Conservation (phyloP, 1,140 invertebrate genomes). For the Temnothorax curvispinosus region DNA sequence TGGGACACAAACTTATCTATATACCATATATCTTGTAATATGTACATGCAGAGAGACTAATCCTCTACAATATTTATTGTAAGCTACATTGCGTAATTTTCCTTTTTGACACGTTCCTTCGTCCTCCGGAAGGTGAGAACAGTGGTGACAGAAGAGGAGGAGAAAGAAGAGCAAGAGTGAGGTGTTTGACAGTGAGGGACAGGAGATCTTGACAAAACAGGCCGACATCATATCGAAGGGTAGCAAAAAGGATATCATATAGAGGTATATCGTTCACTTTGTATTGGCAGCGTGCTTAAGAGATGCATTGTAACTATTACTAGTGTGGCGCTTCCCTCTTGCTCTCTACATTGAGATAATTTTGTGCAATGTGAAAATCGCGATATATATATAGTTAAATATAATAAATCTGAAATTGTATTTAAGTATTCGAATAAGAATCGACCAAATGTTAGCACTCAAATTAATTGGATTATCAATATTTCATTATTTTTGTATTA, state of each 20-base stretch:
- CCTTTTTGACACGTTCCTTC: slow-evolving; percentile 63
- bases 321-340: slow-evolving; percentile 73
- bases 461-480: not conserved
- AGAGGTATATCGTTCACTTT: slow-evolving; percentile 68
- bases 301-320: slow-evolving; percentile 76
- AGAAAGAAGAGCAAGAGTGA: slow-evolving; percentile 72
- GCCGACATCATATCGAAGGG: slow-evolving; percentile 67
- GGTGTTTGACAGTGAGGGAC: slow-evolving; percentile 65
- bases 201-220: slow-evolving; percentile 65
- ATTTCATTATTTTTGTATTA: slow-evolving; percentile 34
- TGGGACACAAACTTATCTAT: slow-evolving; percentile 87
- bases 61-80: slow-evolving; percentile 76
- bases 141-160: slow-evolving; percentile 56
- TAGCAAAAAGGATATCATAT: slow-evolving; percentile 67
- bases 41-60: slow-evolving; percentile 80
- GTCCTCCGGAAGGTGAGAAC: slow-evolving; percentile 68
- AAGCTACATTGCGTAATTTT: slow-evolving; percentile 73
- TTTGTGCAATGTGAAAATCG: slow-evolving; percentile 70
- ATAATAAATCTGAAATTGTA: slow-evolving; percentile 41
- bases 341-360: slow-evolving; percentile 69
- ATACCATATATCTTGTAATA: slow-evolving; percentile 84
- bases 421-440: slow-evolving; percentile 42
- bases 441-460: slow-evolving; percentile 43
- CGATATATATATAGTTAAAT: slow-evolving; percentile 60
- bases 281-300: slow-evolving; percentile 73